Evolutionary conservation across 2,888 invertebrate species (phyloP), one percentile per base, ranked within the genome.

Genomic region (Hedya salicella): DNA sequence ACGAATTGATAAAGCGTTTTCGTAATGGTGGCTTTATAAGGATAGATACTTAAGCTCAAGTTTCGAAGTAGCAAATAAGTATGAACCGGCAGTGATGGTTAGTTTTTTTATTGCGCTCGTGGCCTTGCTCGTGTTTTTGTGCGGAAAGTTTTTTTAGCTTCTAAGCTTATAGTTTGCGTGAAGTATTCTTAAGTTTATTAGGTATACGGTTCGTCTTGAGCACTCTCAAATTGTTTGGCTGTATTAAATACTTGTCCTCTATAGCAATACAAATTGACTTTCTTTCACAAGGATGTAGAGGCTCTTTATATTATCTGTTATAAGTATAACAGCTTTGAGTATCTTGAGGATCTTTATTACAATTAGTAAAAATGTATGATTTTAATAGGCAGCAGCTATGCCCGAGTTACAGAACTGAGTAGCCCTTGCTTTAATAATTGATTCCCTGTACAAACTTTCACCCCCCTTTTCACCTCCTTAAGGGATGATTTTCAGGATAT

Each of bases 51-150:
- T 50, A 48, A 42, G 61, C 42, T 61, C 66, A n/a, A 32, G 48
- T 61, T 61, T 66, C 61, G 25, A 49, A 54, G 32, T 54, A 54
- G 42, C 53, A 60, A 54, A 63, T 56, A 50, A 59, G 49, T 49
- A 42, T 44, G n/a, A 21, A 52, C 21, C 36, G 49, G 40, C 21
- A 61, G 53, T 48, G 46, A 25, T 49, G 60, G 49, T 49, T 19
- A 39, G 21, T 6, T 21, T 59, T 36, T 57, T 59, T 59, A 74
- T 72, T 70, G 69, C 44, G 67, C 9, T 19, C 39, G 62, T 72
- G 75, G 71, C 83, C 82, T 81, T 78, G 78, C 72, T 72, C 71
- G 76, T 78, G 77, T 78, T 79, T 75, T 69, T 70, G 68, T 56
- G 42, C 44, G 69, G 56, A 73, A 74, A 74, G 62, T 74, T 76